Evolutionary conservation across 2,888 invertebrate genomes (phyloP), one percentile per base, ranked within the genome.

Genomic region (Heteromurus nitidus): DNA sequence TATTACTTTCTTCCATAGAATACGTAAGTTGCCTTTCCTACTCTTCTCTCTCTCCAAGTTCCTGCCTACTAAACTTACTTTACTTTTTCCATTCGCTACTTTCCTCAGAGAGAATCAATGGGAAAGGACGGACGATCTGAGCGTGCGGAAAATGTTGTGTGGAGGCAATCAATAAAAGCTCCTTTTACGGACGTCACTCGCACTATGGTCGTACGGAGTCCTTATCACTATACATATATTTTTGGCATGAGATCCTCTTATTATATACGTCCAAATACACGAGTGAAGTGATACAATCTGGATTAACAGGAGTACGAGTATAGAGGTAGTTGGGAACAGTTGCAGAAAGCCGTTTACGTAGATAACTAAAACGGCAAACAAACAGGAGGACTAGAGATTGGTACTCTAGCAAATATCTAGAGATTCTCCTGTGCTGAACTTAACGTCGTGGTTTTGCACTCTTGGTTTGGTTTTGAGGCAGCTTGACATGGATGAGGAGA

Each of bases 81-180:
- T 62, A 58, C 18, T 31, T 42, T 22, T n/a, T 72, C 60, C 60
- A 60, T 58, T 65, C 75, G 22, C 74, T 31, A 62, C 11, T 55
- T 55, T 65, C 44, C 22, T 1, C 7, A n/a, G 62, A 65, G 5
- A 44, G 65, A 58, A 70, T 69, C 79, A 79, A 70, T 69, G 79
- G 79, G 24, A 47, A 53, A 70, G 60, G 70, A 64, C n/a, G n/a
- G n/a, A n/a, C 47, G 31, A 60, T 55, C 79, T 62, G 79, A 79
- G 79, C 60, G 60, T 69, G 79, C 69, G 79, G 69, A 70, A 44
- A 42, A 44, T 65, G 47, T n/a, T 47, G 7, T 47, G 44, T 22
- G 65, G 65, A 65, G 65, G 65, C 24, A 65, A 65, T 65, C 65
- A 65, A 65, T 65, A 65, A 65, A 65, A 42, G 11, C 42, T 65